Conservation (phyloP, 2,888 invertebrate genomes). For the Bombyx huttoni region DNA sequence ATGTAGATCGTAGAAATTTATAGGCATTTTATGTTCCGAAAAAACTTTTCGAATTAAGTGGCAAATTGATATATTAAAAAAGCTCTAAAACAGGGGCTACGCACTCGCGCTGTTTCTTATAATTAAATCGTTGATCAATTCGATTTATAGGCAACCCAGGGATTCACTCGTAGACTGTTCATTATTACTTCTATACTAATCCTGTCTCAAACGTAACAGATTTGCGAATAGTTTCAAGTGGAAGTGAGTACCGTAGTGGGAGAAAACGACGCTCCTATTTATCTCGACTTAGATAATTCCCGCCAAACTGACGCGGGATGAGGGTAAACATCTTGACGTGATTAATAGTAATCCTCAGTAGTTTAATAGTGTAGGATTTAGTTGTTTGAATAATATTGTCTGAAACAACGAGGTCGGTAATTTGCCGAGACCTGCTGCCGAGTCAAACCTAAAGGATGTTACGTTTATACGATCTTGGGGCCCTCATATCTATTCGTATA, state of each 20-base stretch:
- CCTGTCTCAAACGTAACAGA: conserved; percentile 31
- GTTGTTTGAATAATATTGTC: conserved; percentile 54
- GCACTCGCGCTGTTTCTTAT: background rate
- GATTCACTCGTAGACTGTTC: conserved; percentile 35
- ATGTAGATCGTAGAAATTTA: conserved; percentile 34
- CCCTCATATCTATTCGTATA: background rate
- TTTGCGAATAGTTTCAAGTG: conserved; percentile 32
- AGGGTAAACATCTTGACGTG: conserved; percentile 68
- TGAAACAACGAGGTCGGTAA: conserved; percentile 27
- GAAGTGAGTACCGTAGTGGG: conserved; percentile 28
- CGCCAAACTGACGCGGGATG: conserved; percentile 54
- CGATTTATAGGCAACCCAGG: conserved; percentile 25
- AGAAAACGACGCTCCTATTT: conserved; percentile 43
- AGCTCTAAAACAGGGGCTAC: conserved; percentile 18
- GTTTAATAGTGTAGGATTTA: conserved; percentile 61
- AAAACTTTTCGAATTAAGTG: conserved; percentile 33
- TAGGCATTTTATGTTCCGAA: conserved; percentile 33
- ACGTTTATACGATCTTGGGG: background rate
- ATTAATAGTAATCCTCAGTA: conserved; percentile 64
- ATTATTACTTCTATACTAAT: conserved; percentile 18
- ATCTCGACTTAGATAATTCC: conserved; percentile 61
- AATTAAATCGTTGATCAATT: conserved; percentile 2
- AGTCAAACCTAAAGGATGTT: background rate
- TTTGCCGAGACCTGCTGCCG: conserved; percentile 21
- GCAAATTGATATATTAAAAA: conserved; percentile 37